Evolutionary conservation across 2,888 invertebrate species (phyloP).

Genomic region (Nomada fucata): DNA sequence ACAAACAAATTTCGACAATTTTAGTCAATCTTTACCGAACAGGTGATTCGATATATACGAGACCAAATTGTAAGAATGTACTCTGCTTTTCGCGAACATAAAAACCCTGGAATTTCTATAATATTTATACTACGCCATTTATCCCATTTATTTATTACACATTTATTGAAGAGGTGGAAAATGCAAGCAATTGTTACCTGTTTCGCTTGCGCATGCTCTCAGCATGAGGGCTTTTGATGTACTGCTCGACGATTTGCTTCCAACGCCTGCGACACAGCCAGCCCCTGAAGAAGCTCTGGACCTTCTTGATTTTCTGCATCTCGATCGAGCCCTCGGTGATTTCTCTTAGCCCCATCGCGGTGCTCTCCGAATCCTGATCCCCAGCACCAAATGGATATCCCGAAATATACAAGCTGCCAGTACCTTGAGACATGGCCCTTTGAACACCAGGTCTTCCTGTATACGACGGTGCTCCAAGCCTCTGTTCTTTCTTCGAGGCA

Average conservation of each 20-base stretch:
- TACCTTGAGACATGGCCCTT: conserved; percentile 74
- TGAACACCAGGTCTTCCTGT: conserved; percentile 68
- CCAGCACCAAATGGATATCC: conserved; percentile 8
- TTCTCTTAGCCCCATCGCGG: conserved; percentile 71
- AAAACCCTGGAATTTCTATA: too few relatives aligned
- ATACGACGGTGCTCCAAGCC: conserved; percentile 83
- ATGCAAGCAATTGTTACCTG: conserved; percentile 85
- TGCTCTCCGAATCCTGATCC: conserved; percentile 38
- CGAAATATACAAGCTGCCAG: conserved; percentile 37
- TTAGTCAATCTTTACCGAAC: too few relatives aligned
- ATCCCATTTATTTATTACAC: too few relatives aligned
- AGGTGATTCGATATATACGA: too few relatives aligned
- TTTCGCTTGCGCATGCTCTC: conserved; percentile 97
- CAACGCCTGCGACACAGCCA: conserved; percentile 96
- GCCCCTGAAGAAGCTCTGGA: conserved; percentile 96
- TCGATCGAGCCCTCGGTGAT: conserved; percentile 88
- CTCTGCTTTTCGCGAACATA: too few relatives aligned
- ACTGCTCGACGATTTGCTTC: conserved; percentile 98
- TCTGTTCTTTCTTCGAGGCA: conserved; percentile 92
- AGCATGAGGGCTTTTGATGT: conserved; percentile 96
- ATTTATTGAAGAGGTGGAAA: background rate
- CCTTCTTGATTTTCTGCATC: conserved; percentile 94
- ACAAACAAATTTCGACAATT: too few relatives aligned
- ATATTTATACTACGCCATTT: too few relatives aligned
- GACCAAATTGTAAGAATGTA: too few relatives aligned